Conservation (phyloP, 2,113 vertebrate genomes). For the Chaetodon auriga region DNA sequence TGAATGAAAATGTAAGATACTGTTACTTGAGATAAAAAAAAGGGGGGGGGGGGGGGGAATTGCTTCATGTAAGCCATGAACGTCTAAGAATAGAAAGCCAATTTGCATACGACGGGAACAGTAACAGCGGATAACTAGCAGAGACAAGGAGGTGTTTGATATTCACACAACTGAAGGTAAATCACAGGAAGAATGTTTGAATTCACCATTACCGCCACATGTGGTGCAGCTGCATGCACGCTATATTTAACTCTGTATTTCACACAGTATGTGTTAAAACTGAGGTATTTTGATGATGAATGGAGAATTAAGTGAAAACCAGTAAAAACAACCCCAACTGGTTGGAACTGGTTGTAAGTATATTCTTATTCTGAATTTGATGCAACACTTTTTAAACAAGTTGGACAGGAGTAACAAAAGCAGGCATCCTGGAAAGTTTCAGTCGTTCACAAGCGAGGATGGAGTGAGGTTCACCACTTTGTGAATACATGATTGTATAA, state of each 20-base stretch:
- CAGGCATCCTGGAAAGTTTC: no score
- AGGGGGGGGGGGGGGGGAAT: no score
- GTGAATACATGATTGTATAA: no score
- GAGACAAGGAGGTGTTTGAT: slow-evolving; percentile 28
- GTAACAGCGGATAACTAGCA: slow-evolving; percentile 21
- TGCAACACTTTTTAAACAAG: no score
- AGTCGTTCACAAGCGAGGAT: no score
- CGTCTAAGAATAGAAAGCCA: slow-evolving; percentile 41
- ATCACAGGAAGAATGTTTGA: slow-evolving; percentile 20
- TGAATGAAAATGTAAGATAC: slow-evolving; percentile 17
- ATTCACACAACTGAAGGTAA: slow-evolving; percentile 16
- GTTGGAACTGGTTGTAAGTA: no score
- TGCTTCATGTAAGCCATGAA: slow-evolving; percentile 4
- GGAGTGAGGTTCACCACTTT: no score
- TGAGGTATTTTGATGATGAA: slow-evolving; percentile 24
- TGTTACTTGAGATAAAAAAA: slow-evolving; percentile 1
- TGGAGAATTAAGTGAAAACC: slow-evolving; percentile 8
- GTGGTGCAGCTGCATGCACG: background rate
- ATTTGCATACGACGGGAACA: slow-evolving; percentile 58
- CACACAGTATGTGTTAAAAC: slow-evolving; percentile 10
- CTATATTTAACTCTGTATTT: slow-evolving; percentile 6
- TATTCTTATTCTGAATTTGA: no score
- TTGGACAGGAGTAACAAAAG: no score
- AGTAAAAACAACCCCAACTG: background rate
- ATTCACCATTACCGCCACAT: slow-evolving; percentile 4